phyloP scores from a whole-genome alignment of 1,140 invertebrate genomes.

The Drosophila murphyi region DNA sequence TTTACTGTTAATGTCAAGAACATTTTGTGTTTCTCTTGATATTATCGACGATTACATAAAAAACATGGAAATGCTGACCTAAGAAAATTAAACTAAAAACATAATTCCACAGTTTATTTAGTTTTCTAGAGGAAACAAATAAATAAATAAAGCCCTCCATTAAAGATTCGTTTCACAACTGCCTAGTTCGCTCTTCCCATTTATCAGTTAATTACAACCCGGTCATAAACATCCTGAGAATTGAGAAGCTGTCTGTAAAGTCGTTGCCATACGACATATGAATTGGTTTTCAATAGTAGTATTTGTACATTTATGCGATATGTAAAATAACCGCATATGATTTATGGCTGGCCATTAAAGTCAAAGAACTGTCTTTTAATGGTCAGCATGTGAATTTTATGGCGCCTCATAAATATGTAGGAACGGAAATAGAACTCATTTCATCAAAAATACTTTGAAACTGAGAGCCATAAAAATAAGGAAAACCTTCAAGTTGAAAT shows the following conservation, averaged over 20 bases:
- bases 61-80: too few species aligned
- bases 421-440: constrained; percentile 52
- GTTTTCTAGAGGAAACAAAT: too few species aligned
- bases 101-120: too few species aligned
- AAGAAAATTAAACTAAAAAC: too few species aligned
- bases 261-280: constrained; percentile 31
- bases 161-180: not conserved
- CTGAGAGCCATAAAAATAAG: constrained; percentile 26
- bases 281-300: constrained; percentile 22
- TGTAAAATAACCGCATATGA: constrained; percentile 40
- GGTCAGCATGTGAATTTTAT: constrained; percentile 31
- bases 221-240: constrained; percentile 14
- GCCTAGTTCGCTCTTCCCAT: not conserved
- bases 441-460: constrained; percentile 17
- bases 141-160: too few species aligned
- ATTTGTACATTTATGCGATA: constrained; percentile 34
- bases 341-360: constrained; percentile 41
- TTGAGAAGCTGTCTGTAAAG: constrained; percentile 4
- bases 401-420: constrained; percentile 43
- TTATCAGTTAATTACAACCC: constrained; percentile 12
- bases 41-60: too few species aligned
- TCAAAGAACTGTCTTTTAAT: constrained; percentile 4
- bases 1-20: too few species aligned
- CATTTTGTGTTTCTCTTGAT: not conserved
- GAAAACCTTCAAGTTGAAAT: constrained; percentile 35